A percentile compares a stretch with the other conserved stretches of the same genome.
These are phyloP conservation scores for Pardalotus punctatus DNA, from an alignment of 2,113 vertebrate species.

Conservation along the genomic window DNA sequence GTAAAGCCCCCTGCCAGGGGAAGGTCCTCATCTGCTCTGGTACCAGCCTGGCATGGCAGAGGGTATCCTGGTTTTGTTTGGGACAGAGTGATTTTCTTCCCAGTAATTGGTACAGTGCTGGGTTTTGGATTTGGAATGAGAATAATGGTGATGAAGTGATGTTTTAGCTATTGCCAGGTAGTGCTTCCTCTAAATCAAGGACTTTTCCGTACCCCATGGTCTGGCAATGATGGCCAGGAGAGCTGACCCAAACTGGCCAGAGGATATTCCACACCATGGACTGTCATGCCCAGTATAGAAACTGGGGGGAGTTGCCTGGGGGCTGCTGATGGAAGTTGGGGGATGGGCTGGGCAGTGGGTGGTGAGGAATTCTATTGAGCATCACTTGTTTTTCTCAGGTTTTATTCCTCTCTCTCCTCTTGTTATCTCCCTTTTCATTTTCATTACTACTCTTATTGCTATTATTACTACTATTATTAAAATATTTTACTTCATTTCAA, in stretches of 20 bases:
- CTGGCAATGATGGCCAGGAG: neutral
- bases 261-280: neutral
- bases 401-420: neutral
- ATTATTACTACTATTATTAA: neutral
- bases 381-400: neutral
- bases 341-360: neutral
- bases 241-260: neutral
- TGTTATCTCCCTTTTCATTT: neutral
- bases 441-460: neutral
- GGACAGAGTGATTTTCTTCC: neutral
- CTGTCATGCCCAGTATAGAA: accelerated
- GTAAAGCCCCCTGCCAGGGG: neutral
- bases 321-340: neutral
- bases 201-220: neutral
- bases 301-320: too few relatives aligned
- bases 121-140: neutral
- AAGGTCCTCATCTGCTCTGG: accelerated
- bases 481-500: neutral
- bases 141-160: neutral
- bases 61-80: neutral
- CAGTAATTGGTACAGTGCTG: neutral
- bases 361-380: neutral
- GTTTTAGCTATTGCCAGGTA: neutral
- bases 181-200: neutral
- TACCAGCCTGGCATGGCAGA: neutral